These are phyloP conservation scores for Pseudomyrmex gracilis DNA, from an alignment of 1,140 invertebrate genomes.

Conservation along the genomic window DNA sequence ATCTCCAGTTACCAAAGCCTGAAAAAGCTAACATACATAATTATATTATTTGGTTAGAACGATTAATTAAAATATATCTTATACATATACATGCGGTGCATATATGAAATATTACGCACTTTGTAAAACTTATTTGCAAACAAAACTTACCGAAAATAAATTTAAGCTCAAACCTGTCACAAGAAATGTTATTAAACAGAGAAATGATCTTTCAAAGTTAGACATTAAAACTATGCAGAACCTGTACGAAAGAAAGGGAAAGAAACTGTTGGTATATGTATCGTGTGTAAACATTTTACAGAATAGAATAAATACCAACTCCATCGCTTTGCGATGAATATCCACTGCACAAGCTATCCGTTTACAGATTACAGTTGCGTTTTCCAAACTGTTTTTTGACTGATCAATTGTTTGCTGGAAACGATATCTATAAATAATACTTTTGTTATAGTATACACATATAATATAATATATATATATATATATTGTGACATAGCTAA, in stretches of 20 bases:
- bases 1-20: background rate
- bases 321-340: slow-evolving; percentile 27
- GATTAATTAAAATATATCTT: too few species aligned
- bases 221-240: background rate
- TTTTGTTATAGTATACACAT: background rate
- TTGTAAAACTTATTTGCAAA: too few species aligned
- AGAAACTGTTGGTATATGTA: too few species aligned
- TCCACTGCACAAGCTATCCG: slow-evolving; percentile 3
- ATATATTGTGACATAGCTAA: too few species aligned
- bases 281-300: background rate
- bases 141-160: too few species aligned
- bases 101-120: background rate
- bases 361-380: background rate
- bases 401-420: background rate
- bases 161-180: too few species aligned
- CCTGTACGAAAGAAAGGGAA: too few species aligned
- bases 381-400: background rate
- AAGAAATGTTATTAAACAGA: too few species aligned
- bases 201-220: too few species aligned
- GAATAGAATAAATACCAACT: background rate
- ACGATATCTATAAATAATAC: slow-evolving; percentile 34
- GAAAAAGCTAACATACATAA: slow-evolving; percentile 1
- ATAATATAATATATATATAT: too few species aligned
- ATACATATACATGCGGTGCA: background rate
- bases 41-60: background rate